Evolutionary conservation across 2,113 vertebrate species (phyloP), one percentile per base, ranked within the genome.

Genomic region (Nyctibius bracteatus): DNA sequence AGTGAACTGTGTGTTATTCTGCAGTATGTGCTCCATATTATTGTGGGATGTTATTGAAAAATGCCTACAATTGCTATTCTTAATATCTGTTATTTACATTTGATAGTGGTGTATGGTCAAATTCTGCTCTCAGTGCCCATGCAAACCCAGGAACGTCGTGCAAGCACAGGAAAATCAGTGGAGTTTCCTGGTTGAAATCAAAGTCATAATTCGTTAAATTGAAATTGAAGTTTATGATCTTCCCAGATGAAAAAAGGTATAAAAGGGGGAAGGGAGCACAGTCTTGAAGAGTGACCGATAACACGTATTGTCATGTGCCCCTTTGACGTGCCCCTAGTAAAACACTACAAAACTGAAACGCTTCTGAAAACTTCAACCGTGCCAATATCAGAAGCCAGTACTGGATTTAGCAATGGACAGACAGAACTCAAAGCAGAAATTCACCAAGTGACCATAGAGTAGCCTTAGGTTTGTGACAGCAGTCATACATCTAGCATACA

Each of bases 251-350:
- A 85, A 35, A 61, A 63, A 24, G 5, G 1, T 19, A 44, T 19
- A 30, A 33, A 70, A 59, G 25, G 5, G 14, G 5, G 27, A 55
- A 89, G 20, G 37, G 33, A 84, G 28, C 31, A 44, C 15, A 63
- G 49, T 23, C 8, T 30, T 33, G 15, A 54, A 43, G 37, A 55
- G 14, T 30, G 49, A n/a, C 46, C 68, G 68, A 1, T 21, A 33
- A 1, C 13, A 44, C 0, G 0, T 46, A 17, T 9, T 54, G 59
- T n/a, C n/a, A n/a, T n/a, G n/a, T n/a, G n/a, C 22, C 28, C 4
- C 14, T 66, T n/a, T n/a, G 28, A n/a, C 1, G 1, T 31, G 27
- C 8, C 25, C 9, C 41, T 57, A 8, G 16, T 10, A 14, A 51
- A 65, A 73, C 43, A 54, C 5, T n/a, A 25, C 39, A 47, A 65